A percentile compares a stretch with the other conserved stretches of the same genome.
Conservation (phyloP, 37 sponge, comb jelly and placozoan species). For the Beroe ovata region DNA sequence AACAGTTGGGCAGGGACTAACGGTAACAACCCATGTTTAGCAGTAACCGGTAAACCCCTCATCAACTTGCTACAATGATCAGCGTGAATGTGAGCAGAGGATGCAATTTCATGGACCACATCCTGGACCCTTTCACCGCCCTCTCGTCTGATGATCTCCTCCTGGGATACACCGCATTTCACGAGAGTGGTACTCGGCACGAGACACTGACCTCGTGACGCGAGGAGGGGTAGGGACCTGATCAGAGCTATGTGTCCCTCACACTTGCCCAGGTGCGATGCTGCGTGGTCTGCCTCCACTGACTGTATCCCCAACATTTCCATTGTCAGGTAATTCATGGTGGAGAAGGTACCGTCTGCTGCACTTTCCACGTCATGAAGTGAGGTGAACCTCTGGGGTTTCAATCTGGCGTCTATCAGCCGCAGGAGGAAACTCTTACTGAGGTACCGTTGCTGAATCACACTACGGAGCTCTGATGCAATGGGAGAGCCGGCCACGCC, state of each 20-base stretch:
- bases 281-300: slow-evolving; percentile 40
- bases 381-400: not conserved
- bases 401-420: slow-evolving; percentile 25
- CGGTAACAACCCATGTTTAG: not conserved
- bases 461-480: not conserved
- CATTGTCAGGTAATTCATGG: not conserved
- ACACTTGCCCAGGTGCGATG: slow-evolving; percentile 34
- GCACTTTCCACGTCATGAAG: slow-evolving; percentile 3
- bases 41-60: not conserved
- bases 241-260: not conserved
- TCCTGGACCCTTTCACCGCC: not conserved
- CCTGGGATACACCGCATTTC: slow-evolving; percentile 18
- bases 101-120: slow-evolving; percentile 55
- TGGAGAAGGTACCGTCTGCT: not conserved
- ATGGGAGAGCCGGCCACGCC: not conserved
- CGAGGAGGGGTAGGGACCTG: slow-evolving; percentile 45
- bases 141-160: not conserved
- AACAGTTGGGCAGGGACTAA: not conserved
- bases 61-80: slow-evolving; percentile 1
- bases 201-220: not conserved
- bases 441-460: not conserved
- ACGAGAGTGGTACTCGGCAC: slow-evolving; percentile 18
- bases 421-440: slow-evolving; percentile 16
- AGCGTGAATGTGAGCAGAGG: slow-evolving; percentile 24
- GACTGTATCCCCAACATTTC: slow-evolving; percentile 4